Percentiles rank a stretch among this genome's conserved stretches.
Evolutionary conservation across 2,888 invertebrate genomes (phyloP).

Genomic region (Ormia ochracea): DNA sequence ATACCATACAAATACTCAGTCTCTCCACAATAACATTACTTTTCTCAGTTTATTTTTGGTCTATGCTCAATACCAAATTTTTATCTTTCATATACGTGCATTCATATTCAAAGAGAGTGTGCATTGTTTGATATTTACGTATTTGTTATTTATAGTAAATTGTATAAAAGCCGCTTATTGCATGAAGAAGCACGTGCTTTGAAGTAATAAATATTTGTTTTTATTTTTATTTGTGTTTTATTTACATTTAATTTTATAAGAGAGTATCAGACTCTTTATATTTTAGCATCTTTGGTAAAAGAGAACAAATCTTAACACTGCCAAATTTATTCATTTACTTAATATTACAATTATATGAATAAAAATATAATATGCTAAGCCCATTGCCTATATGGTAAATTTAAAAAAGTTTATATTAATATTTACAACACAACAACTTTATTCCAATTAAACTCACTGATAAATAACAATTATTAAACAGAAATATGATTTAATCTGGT

Average conservation of each 20-base stretch:
- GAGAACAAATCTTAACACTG: no score
- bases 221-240: neutral
- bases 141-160: constrained; percentile 1
- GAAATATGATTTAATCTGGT: no score
- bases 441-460: no score
- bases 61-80: neutral
- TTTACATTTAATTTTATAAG: neutral
- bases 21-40: constrained; percentile 6
- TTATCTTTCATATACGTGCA: neutral
- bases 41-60: constrained; percentile 24
- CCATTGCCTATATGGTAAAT: no score
- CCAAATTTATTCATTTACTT: no score
- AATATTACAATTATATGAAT: no score
- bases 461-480: no score
- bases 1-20: neutral
- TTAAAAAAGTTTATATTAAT: no score
- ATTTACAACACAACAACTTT: no score
- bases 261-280: neutral
- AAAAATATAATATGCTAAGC: no score
- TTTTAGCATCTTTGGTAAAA: neutral
- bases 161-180: constrained; percentile 46
- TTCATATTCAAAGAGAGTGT: neutral
- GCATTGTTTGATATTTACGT: no score
- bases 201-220: constrained; percentile 28
- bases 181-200: constrained; percentile 46